phyloP scores from a whole-genome alignment of 2,797 vertebrate species.

The Champsocephalus gunnari region DNA sequence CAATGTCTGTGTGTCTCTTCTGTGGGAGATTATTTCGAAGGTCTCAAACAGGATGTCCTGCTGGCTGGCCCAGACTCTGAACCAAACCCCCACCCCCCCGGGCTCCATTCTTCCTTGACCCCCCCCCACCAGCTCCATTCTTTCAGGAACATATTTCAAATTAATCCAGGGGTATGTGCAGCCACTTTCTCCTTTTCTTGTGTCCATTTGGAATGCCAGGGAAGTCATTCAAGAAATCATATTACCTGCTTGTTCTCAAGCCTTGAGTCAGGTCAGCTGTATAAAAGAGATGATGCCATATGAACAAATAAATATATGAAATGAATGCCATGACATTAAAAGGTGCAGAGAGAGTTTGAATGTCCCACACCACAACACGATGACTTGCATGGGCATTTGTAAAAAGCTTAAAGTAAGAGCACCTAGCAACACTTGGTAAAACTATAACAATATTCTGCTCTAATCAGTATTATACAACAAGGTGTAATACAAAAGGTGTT shows the following conservation, averaged over 20 bases:
- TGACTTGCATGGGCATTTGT: neutral
- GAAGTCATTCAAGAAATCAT: conserved; percentile 22
- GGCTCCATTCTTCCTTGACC: conserved; percentile 50
- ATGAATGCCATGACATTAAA: neutral
- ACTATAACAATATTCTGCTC: too few species aligned
- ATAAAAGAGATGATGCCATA: conserved; percentile 4
- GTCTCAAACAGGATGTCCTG: conserved; percentile 88
- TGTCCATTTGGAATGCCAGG: conserved; percentile 39
- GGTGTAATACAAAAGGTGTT: too few species aligned
- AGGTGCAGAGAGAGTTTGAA: neutral
- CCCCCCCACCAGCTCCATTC: conserved; percentile 34
- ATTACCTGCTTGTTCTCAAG: neutral
- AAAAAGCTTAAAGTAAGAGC: too few species aligned
- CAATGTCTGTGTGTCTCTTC: conserved; percentile 86
- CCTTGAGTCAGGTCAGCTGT: conserved; percentile 6
- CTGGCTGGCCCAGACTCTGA: conserved; percentile 84
- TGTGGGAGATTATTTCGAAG: conserved; percentile 85
- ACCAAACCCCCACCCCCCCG: conserved; percentile 47
- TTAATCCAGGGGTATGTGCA: conserved; percentile 55
- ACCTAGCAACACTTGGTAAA: too few species aligned
- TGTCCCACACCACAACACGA: neutral
- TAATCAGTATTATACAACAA: too few species aligned
- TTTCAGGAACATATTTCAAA: conserved; percentile 55
- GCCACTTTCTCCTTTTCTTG: conserved; percentile 44
- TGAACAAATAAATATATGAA: conserved; percentile 9